These are phyloP conservation scores for Phyllotreta cruciferae DNA, from an alignment of 2,888 invertebrate genomes.

Conservation along the genomic window DNA sequence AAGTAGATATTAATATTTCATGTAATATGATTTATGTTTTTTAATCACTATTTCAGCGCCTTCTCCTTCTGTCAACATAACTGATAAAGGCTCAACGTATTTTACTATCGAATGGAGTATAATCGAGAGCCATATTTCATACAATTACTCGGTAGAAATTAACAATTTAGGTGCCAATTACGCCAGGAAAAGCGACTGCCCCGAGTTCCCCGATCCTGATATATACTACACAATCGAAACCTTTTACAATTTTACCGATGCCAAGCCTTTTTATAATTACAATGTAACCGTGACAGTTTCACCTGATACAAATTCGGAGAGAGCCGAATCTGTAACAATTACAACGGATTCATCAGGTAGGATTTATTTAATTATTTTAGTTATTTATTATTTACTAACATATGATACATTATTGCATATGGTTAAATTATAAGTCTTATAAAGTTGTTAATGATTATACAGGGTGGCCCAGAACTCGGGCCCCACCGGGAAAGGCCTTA, in stretches of 20 bases:
- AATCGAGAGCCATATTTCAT: neutral
- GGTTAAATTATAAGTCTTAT: too few relatives aligned
- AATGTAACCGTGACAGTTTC: neutral
- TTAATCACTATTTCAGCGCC: neutral
- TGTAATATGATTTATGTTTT: neutral
- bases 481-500: too few relatives aligned
- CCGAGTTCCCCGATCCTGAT: neutral
- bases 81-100: neutral
- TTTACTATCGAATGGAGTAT: constrained; percentile 2
- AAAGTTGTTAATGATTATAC: too few relatives aligned
- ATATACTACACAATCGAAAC: neutral
- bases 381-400: too few relatives aligned
- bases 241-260: neutral
- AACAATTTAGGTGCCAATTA: neutral
- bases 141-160: neutral
- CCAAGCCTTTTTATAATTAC: constrained; percentile 7
- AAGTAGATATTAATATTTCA: constrained; percentile 4
- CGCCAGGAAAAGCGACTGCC: neutral
- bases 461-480: too few relatives aligned
- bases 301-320: neutral
- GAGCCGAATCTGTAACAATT: neutral
- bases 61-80: constrained; percentile 2
- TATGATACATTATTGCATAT: too few relatives aligned
- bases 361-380: too few relatives aligned
- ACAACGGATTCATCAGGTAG: neutral